phyloP scores from a whole-genome alignment of 2,888 invertebrate species.

The Brassicogethes aeneus region DNA sequence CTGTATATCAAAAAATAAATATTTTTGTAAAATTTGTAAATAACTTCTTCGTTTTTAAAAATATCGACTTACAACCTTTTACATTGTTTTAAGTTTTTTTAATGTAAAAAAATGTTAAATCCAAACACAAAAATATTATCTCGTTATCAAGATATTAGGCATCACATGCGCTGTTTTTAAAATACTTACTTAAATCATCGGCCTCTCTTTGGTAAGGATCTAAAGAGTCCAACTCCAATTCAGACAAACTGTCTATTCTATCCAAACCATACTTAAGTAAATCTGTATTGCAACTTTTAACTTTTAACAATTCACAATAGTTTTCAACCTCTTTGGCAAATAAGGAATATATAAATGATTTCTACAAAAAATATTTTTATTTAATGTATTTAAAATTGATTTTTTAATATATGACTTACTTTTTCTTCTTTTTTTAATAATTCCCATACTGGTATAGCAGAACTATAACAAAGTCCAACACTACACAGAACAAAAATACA shows the following conservation, averaged over 20 bases:
- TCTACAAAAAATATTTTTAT: neutral
- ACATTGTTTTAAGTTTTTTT: too few species aligned
- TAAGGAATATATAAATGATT: neutral
- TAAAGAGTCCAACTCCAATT: neutral
- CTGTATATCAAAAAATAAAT: too few species aligned
- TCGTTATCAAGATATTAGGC: too few species aligned
- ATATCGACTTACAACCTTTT: too few species aligned
- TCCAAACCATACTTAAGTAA: neutral
- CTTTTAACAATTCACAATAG: neutral
- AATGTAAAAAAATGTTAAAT: too few species aligned
- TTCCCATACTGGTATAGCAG: neutral
- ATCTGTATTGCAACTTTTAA: neutral
- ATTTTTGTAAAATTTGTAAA: too few species aligned
- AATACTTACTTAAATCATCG: neutral
- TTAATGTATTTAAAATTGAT: too few species aligned
- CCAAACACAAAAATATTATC: too few species aligned
- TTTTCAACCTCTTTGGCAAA: neutral
- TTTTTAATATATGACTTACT: neutral
- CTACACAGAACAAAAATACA: too few species aligned
- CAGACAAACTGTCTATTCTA: neutral
- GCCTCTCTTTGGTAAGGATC: neutral
- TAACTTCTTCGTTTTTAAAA: too few species aligned
- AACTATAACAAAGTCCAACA: too few species aligned
- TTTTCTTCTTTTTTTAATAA: neutral
- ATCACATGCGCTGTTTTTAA: too few species aligned